A percentile compares a stretch with the other conserved stretches of the same genome.
These are phyloP conservation scores for Rhopalosiphum nymphaeae DNA, from an alignment of 2,888 invertebrate genomes.

Conservation along the genomic window DNA sequence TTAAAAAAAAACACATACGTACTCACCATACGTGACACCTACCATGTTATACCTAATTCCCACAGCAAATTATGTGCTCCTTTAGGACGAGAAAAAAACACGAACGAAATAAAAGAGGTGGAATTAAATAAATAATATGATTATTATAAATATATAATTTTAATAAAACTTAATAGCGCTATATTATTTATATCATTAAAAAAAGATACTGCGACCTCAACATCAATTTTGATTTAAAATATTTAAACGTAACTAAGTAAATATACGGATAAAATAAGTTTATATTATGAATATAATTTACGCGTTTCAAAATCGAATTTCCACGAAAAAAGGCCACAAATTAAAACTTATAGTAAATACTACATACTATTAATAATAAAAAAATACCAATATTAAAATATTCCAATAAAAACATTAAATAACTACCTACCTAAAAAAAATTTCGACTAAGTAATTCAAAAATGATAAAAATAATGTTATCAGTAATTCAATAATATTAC, in stretches of 20 bases:
- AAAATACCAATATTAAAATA: too few species aligned
- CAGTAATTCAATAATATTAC: not conserved
- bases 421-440: not conserved
- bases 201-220: not conserved
- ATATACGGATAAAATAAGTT: not conserved
- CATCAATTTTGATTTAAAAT: not conserved
- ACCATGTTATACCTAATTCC: not conserved
- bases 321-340: not conserved
- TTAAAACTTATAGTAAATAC: not conserved
- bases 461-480: too few species aligned
- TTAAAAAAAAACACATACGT: too few species aligned
- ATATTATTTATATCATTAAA: not conserved
- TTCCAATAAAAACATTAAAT: too few species aligned
- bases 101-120: not conserved
- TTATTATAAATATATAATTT: not conserved
- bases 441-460: accelerated
- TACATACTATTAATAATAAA: not conserved
- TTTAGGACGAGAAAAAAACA: not conserved
- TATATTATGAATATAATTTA: not conserved
- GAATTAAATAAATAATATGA: not conserved
- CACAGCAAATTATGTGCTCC: not conserved
- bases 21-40: too few species aligned
- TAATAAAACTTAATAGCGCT: not conserved
- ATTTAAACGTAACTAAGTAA: not conserved
- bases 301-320: too few species aligned